phyloP scores from a whole-genome alignment of 1,140 invertebrate genomes.

The Drosophila sucinea region DNA sequence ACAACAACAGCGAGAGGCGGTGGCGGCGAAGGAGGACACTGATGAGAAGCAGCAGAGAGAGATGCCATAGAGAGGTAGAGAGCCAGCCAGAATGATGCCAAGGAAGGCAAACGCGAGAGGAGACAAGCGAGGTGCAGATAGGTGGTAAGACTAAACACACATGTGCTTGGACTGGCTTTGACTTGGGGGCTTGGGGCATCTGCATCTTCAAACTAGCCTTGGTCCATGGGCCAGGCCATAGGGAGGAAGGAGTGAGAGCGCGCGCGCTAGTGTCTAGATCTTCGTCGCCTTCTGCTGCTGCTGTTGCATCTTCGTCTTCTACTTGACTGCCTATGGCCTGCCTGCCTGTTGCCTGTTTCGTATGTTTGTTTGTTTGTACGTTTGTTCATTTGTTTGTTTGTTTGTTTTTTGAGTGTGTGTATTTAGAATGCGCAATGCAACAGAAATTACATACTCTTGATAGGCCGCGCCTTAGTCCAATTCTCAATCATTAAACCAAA shows the following conservation, averaged over 20 bases:
- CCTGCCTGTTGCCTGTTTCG: constrained; percentile 18
- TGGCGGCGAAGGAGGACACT: constrained; percentile 8
- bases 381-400: constrained; percentile 72
- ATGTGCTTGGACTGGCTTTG: constrained; percentile 47
- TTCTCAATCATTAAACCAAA: constrained; percentile 50
- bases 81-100: background rate
- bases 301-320: constrained; percentile 69
- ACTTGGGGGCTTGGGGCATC: constrained; percentile 17
- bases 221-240: constrained; percentile 15
- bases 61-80: background rate
- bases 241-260: constrained; percentile 4
- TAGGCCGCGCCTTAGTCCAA: constrained; percentile 71
- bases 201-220: constrained; percentile 34
- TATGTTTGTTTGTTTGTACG: constrained; percentile 63
- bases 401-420: constrained; percentile 61
- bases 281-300: constrained; percentile 27
- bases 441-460: constrained; percentile 71
- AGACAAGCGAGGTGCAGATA: constrained; percentile 14
- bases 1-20: constrained; percentile 1
- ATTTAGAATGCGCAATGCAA: constrained; percentile 67
- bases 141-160: constrained; percentile 35
- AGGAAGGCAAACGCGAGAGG: constrained; percentile 6
- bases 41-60: background rate
- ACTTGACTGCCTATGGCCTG: constrained; percentile 67
- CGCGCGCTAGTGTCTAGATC: background rate